Percentiles rank a stretch among this genome's conserved stretches.
Evolutionary conservation across 30 jellyfish, hydroid and myxozoan species (phyloP).

Genomic region (Chrysaora quinquecirrha): DNA sequence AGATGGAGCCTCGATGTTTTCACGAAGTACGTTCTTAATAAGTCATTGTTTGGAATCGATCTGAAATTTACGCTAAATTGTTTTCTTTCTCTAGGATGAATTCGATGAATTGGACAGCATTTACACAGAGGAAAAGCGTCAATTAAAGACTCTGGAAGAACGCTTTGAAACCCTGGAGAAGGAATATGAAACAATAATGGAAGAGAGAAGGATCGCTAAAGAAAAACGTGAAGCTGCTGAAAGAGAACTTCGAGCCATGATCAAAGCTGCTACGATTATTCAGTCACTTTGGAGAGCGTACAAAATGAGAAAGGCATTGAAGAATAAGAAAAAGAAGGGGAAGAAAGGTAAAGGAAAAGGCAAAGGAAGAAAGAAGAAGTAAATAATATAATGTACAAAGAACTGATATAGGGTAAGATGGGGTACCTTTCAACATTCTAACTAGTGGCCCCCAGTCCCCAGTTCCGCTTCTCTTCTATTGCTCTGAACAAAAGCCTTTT

Average conservation of each 20-base stretch:
- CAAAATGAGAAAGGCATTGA: constrained; percentile 88
- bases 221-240: constrained; percentile 95
- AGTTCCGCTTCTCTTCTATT: too few relatives aligned
- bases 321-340: constrained; percentile 78
- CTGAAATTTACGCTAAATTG: too few relatives aligned
- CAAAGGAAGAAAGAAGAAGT: constrained; percentile 38
- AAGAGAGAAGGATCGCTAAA: constrained; percentile 85
- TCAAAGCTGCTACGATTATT: constrained; percentile 89
- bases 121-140: constrained; percentile 90
- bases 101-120: constrained; percentile 75
- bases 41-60: too few relatives aligned
- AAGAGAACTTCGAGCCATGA: constrained; percentile 74
- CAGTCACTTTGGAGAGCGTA: constrained; percentile 97
- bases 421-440: too few relatives aligned
- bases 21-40: too few relatives aligned
- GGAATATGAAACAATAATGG: constrained; percentile 78
- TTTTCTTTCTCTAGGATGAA: constrained; percentile 77
- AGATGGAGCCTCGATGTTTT: too few relatives aligned
- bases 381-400: too few relatives aligned
- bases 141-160: constrained; percentile 76
- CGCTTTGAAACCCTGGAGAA: constrained; percentile 78
- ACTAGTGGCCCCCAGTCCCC: too few relatives aligned
- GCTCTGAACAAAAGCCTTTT: too few relatives aligned
- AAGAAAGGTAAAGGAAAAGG: constrained; percentile 74
- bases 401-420: too few relatives aligned